Percentiles rank a stretch among this genome's conserved stretches.
phyloP scores from a whole-genome alignment of 1,140 invertebrate species.

The Nasonia longicornis region DNA sequence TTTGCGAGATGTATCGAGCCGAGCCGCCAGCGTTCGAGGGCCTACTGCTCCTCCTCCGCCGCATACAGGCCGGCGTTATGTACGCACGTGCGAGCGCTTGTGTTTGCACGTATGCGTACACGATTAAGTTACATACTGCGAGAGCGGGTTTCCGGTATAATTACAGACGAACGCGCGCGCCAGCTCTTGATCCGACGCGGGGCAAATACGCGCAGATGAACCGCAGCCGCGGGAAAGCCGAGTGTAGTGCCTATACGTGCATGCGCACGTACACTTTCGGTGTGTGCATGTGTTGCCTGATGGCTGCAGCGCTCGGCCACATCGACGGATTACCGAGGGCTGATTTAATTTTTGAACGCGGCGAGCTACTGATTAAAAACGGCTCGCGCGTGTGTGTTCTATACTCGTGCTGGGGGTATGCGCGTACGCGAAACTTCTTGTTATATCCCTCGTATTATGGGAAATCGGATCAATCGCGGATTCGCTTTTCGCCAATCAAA shows the following conservation, averaged over 20 bases:
- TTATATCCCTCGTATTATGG: too few relatives aligned
- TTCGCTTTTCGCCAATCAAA: too few relatives aligned
- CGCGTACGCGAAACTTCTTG: too few relatives aligned
- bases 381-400: too few relatives aligned
- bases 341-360: not conserved
- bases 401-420: too few relatives aligned
- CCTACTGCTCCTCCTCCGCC: not conserved
- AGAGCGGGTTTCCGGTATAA: slow-evolving; percentile 1
- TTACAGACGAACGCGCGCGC: not conserved
- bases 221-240: not conserved
- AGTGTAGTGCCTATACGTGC: not conserved
- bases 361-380: not conserved
- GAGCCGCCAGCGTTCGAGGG: not conserved
- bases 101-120: not conserved
- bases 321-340: not conserved
- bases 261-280: too few relatives aligned
- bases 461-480: too few relatives aligned
- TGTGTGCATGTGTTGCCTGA: too few relatives aligned
- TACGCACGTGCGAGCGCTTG: not conserved
- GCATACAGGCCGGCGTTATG: too few relatives aligned
- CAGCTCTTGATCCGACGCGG: not conserved
- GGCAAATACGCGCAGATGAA: slow-evolving; percentile 5
- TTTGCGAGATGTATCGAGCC: not conserved
- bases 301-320: not conserved
- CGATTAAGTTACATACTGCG: slow-evolving; percentile 14